These are phyloP conservation scores for Microtus ochrogaster DNA, from an alignment of 2,113 vertebrate genomes.

Conservation along the genomic window DNA sequence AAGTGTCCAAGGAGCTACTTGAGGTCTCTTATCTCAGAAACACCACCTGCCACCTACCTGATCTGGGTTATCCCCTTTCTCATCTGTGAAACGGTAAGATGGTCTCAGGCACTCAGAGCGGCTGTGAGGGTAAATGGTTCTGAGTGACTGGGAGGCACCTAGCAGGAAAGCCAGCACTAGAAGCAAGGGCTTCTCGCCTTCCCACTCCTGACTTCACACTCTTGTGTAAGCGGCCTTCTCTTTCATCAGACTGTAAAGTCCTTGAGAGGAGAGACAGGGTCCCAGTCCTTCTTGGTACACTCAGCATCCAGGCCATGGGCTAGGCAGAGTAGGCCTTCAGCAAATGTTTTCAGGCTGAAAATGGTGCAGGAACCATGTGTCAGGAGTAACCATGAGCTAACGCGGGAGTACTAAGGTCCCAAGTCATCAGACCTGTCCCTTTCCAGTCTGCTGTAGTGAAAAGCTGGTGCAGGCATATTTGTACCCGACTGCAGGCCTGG, in stretches of 20 bases:
- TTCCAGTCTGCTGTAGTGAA: conserved; percentile 9
- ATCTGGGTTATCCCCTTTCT: neutral
- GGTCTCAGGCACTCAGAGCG: neutral
- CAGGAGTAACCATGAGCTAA: neutral
- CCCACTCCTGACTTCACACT: neutral
- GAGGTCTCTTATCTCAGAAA: neutral
- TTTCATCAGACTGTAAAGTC: neutral
- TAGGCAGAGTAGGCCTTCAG: neutral
- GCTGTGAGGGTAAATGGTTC: neutral
- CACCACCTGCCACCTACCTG: neutral
- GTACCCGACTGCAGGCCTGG: conserved; percentile 64
- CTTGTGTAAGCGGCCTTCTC: neutral
- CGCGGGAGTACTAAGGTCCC: neutral
- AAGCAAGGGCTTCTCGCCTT: neutral
- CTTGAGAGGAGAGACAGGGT: neutral
- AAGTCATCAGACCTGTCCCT: neutral
- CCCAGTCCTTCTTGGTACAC: neutral
- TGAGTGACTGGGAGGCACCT: neutral
- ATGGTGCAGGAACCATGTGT: neutral
- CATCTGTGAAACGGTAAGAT: neutral
- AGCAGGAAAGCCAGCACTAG: neutral
- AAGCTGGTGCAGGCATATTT: neutral
- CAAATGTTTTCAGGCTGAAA: conserved; percentile 15
- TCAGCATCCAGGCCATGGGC: neutral
- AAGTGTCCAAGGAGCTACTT: neutral